phyloP scores from a whole-genome alignment of 53 echinoderm and acorn worm genomes.

The Echinometra lucunter region DNA sequence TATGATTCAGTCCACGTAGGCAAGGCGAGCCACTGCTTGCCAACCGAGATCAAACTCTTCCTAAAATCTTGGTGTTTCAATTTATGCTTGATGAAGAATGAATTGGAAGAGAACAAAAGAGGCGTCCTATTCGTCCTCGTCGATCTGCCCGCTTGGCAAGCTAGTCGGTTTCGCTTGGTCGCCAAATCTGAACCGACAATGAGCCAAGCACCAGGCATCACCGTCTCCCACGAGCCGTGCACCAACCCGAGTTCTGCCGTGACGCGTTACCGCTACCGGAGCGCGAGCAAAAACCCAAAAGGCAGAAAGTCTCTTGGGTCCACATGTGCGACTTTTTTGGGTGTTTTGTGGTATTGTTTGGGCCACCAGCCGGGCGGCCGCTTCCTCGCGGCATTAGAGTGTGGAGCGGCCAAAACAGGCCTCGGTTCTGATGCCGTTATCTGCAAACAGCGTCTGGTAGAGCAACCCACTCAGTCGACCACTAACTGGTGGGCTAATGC shows the following conservation, averaged over 20 bases:
- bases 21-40: constrained; percentile 16
- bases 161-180: constrained; percentile 69
- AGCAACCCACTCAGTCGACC: constrained; percentile 62
- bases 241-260: constrained; percentile 62
- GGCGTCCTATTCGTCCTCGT: constrained; percentile 66
- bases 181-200: constrained; percentile 66
- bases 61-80: constrained; percentile 78
- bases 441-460: constrained; percentile 73
- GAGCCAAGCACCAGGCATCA: constrained; percentile 42
- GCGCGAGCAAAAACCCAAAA: constrained; percentile 73
- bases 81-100: constrained; percentile 75
- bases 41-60: constrained; percentile 47
- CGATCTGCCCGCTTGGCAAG: constrained; percentile 67
- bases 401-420: constrained; percentile 69
- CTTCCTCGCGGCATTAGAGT: constrained; percentile 83
- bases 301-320: constrained; percentile 73
- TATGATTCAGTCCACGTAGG: constrained; percentile 56
- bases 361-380: constrained; percentile 72
- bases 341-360: constrained; percentile 74
- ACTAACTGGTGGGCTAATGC: constrained; percentile 77
- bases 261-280: constrained; percentile 64
- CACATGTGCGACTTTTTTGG: constrained; percentile 72
- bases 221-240: constrained; percentile 64
- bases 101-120: constrained; percentile 79
- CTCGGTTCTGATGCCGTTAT: constrained; percentile 61